Evolutionary conservation across 2,113 vertebrate genomes (phyloP), one percentile per base, ranked within the genome.

Genomic region (Sorex fumeus): DNA sequence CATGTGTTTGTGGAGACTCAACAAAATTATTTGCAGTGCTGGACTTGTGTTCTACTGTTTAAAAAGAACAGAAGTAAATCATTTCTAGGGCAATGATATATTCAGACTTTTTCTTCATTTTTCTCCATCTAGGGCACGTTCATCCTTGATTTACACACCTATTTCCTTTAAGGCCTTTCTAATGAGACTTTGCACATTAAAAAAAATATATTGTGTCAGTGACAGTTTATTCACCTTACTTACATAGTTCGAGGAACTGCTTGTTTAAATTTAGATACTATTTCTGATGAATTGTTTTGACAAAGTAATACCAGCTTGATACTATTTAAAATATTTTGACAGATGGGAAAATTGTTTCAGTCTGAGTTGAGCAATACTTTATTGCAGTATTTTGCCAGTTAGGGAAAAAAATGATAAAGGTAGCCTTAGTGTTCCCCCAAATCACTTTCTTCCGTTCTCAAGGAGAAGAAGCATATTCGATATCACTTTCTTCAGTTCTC

Each of bases 201-300:
- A 83, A 40, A 95, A 96, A 96, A 91, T 93, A 85, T 91, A 96
- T 92, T 66, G 18, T 97, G 80, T 96, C 79, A 94, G 53, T 96
- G 97, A 97, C 96, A 97, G 93, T 91, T 95, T 95, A 94, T 97
- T 97, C 96, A 96, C 95, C 97, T 97, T 87, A 90, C 96, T 92
- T 90, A 87, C 96, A 94, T 88, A 97, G 89, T 96, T 97, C 72
- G 95, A 96, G 90, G 91, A 98, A 95, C 45, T 97, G 84, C 93
- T 96, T 96, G 86, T 93, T 97, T 96, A 96, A 97, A 98, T 97
- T 97, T 97, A 97, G 93, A 96, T 96, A 2, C 21, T 77, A 84
- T 97, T 94, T 97, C 86, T 96, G 97, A 97, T 97, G 97, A 97
- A 97, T 97, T 98, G 97, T 98, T 98, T 97, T 98, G 98, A 98